Evolutionary conservation across 2,113 vertebrate species (phyloP), one percentile per base, ranked within the genome.

Genomic region (Sminthopsis crassicaudata): DNA sequence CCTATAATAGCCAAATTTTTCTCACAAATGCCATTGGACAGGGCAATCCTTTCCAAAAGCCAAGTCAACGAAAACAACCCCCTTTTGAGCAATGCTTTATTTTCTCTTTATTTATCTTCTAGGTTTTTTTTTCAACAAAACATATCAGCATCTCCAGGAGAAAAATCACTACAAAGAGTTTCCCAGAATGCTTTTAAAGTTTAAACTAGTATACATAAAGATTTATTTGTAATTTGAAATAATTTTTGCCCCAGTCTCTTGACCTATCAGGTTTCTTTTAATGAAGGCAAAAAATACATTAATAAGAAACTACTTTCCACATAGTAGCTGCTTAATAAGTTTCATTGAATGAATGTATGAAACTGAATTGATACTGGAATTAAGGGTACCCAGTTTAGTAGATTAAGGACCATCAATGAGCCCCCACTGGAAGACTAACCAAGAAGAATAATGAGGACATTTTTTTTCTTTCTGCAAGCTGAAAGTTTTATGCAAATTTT

Each of bases 21-120:
- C 90, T 97, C 94, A 95, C 96, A 96, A 97, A 97, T 95, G 94
- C 92, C 95, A 96, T 94, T 96, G 97, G 93, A 94, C 46, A 96
- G 93, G 96, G 94, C 53, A 67, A 25, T 98, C 96, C 92, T 92
- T 97, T 92, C 51, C 84, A 76, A 48, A 92, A 9, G 89, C 91
- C 48, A 95, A 93, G 25, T 52, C 94, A 60, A 53, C 92, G 3
- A 97, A 98, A 97, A 97, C 4, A 8, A 46, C 0, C 67, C 67
- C 84, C 93, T 93, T 90, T 96, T 96, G 91, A 96, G 2, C 95
- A 97, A 96, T 95, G 67, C 93, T 96, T 95, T 67, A 93, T 96
- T 97, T 98, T 96, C 93, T 57, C 93, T 95, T 97, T 97, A 96
- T 97, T 97, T 97, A 94, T 96, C 97, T 95, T 97, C 96, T 53